phyloP scores from a whole-genome alignment of 2,888 invertebrate species.

The Diadegma fenestrale region DNA sequence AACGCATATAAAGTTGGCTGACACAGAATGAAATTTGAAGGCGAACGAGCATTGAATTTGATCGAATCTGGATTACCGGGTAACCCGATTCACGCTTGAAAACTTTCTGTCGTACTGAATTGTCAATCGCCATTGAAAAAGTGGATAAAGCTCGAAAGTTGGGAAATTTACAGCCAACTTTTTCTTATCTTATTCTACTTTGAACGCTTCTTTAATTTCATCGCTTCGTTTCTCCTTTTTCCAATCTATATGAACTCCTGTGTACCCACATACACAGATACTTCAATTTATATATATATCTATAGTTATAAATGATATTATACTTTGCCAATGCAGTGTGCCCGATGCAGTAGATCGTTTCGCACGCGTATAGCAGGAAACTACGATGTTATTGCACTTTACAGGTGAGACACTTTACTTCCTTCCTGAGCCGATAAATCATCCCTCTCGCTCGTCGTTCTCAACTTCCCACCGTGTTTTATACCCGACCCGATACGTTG shows the following conservation, averaged over 20 bases:
- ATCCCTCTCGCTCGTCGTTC: slow-evolving; percentile 58
- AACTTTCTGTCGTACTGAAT: slow-evolving; percentile 23
- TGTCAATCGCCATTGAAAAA: slow-evolving; percentile 35
- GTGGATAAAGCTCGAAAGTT: slow-evolving; percentile 50
- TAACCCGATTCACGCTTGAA: slow-evolving; percentile 51
- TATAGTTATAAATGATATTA: slow-evolving; percentile 9
- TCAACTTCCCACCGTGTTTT: slow-evolving; percentile 40
- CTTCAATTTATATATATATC: not conserved
- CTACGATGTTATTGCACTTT: slow-evolving; percentile 67
- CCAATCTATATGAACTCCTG: not conserved
- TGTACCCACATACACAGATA: not conserved
- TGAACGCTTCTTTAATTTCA: slow-evolving; percentile 61
- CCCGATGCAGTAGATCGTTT: slow-evolving; percentile 41
- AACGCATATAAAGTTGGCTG: not conserved
- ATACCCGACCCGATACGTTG: slow-evolving; percentile 2
- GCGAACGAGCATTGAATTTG: slow-evolving; percentile 26
- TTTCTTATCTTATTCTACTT: slow-evolving; percentile 51
- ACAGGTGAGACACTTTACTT: slow-evolving; percentile 65
- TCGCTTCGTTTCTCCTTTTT: slow-evolving; percentile 46
- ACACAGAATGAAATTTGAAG: slow-evolving; percentile 40
- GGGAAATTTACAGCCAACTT: slow-evolving; percentile 60
- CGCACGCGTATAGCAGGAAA: slow-evolving; percentile 51
- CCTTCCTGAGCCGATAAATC: slow-evolving; percentile 66
- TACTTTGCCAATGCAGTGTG: slow-evolving; percentile 6
- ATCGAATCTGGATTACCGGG: slow-evolving; percentile 60